A percentile compares a stretch with the other conserved stretches of the same genome.
Conservation (phyloP, 2,888 invertebrate species). For the Nomada flava region DNA sequence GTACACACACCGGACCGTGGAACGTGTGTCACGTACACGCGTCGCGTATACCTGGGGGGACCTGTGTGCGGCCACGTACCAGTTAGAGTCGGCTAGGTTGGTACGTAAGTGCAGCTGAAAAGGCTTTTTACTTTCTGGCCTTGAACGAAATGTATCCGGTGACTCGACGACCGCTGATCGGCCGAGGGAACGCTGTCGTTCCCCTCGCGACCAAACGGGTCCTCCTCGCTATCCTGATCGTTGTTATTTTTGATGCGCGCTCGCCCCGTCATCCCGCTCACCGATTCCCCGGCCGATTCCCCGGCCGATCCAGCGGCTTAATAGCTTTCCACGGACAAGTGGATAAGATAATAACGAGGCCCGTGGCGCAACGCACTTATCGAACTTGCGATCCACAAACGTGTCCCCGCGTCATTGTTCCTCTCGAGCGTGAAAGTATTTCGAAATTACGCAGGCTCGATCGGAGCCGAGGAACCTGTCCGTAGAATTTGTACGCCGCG, state of each 20-base stretch:
- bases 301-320: slow-evolving; percentile 27
- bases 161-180: slow-evolving; percentile 73
- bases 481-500: slow-evolving; percentile 1
- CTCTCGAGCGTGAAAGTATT: slow-evolving; percentile 29
- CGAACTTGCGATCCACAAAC: slow-evolving; percentile 19
- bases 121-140: slow-evolving; percentile 83
- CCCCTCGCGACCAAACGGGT: slow-evolving; percentile 51
- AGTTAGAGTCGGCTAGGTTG: slow-evolving; percentile 72
- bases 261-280: slow-evolving; percentile 25
- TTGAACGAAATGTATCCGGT: slow-evolving; percentile 84
- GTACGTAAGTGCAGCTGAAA: slow-evolving; percentile 80
- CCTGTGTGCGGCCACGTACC: slow-evolving; percentile 63
- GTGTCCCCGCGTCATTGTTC: slow-evolving; percentile 38
- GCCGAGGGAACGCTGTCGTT: slow-evolving; percentile 60
- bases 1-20: slow-evolving; percentile 55
- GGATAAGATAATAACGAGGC: slow-evolving; percentile 41
- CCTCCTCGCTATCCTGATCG: slow-evolving; percentile 45
- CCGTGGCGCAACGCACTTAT: slow-evolving; percentile 8
- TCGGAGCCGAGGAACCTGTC: not conserved
- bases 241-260: slow-evolving; percentile 57
- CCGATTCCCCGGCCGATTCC: slow-evolving; percentile 32
- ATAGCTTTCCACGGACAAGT: slow-evolving; percentile 34
- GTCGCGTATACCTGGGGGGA: slow-evolving; percentile 75
- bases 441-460: slow-evolving; percentile 12
- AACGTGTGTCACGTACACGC: slow-evolving; percentile 53